Conservation (phyloP, 2,888 invertebrate genomes). For the Drosophila robusta region DNA sequence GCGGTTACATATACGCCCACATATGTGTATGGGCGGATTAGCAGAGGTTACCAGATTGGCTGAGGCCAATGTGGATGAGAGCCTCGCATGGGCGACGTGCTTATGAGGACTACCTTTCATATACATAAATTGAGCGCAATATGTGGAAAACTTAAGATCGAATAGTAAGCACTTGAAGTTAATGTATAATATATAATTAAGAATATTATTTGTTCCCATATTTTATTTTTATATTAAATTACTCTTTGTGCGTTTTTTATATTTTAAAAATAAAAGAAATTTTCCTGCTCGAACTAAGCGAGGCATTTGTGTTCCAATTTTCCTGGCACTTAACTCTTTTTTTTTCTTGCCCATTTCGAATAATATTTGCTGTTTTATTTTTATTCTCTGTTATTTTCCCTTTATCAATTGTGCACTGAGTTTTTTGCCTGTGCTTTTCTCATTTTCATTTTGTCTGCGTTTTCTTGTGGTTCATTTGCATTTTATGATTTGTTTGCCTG, state of each 20-base stretch:
- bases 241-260: too few species aligned
- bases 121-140: not conserved
- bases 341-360: conserved; percentile 10
- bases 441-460: conserved; percentile 30
- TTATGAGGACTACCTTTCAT: conserved; percentile 8
- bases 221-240: not conserved
- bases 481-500: conserved; percentile 76
- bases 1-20: conserved; percentile 66
- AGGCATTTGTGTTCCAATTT: conserved; percentile 7
- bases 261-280: not conserved
- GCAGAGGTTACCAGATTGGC: conserved; percentile 54
- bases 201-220: not conserved
- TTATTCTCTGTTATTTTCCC: conserved; percentile 23
- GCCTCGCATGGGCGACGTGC: conserved; percentile 17
- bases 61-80: conserved; percentile 26
- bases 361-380: not conserved
- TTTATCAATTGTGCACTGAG: conserved; percentile 14
- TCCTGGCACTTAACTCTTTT: conserved; percentile 16
- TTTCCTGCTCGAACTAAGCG: not conserved
- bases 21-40: conserved; percentile 61
- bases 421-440: conserved; percentile 34
- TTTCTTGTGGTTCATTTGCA: conserved; percentile 63
- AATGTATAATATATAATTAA: too few species aligned
- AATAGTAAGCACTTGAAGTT: too few species aligned
- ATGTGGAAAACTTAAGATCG: not conserved